These are phyloP conservation scores for Mus musculus DNA, from an alignment of 2,113 vertebrate genomes.

Conservation along the genomic window GRCm39 chr2:131083501-131084000, in stretches of 20 bases:
- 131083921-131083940: constrained; percentile 69
- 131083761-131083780: background rate
- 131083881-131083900: background rate
- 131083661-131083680: too few species aligned
- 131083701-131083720: background rate
- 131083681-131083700: background rate
- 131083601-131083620: too few species aligned
- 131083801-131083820: rapidly evolving
- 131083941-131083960: constrained; percentile 18
- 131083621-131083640: too few species aligned
- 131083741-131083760: background rate
- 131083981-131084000: background rate
- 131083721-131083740: background rate
- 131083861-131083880: background rate
- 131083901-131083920: background rate
- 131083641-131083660: too few species aligned
- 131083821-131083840: background rate
- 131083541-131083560: too few species aligned
- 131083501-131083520: too few species aligned
- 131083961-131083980: constrained; percentile 40
- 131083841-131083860: background rate
- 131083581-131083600: too few species aligned
- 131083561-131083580: too few species aligned
- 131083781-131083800: constrained; percentile 57
- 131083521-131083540: too few species aligned